Conservation (phyloP, 2,113 vertebrate species). For the Melanostigma gelatinosum region DNA sequence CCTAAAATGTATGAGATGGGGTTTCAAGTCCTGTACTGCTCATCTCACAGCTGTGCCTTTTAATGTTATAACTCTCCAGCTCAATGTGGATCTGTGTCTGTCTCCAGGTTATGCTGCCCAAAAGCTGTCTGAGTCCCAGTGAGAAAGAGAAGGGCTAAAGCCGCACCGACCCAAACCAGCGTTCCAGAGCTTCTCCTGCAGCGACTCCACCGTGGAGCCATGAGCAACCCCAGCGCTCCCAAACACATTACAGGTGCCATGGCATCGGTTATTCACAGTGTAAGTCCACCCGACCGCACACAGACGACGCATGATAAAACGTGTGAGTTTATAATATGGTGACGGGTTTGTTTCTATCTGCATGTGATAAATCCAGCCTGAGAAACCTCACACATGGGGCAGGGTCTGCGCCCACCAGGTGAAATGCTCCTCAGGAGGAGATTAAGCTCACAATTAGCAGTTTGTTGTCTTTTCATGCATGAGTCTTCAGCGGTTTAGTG, state of each 20-base stretch:
- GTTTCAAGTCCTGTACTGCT: neutral
- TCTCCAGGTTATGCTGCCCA: conserved; percentile 86
- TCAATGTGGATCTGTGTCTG: conserved; percentile 36
- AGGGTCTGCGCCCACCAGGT: conserved; percentile 9
- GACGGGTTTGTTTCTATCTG: neutral
- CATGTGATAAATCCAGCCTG: neutral
- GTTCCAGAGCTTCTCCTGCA: conserved; percentile 50
- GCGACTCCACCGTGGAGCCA: conserved; percentile 66
- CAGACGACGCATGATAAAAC: conserved; percentile 27
- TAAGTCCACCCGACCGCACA: conserved; percentile 66
- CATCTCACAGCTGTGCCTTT: neutral
- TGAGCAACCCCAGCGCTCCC: conserved; percentile 75
- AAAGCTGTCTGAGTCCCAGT: conserved; percentile 84
- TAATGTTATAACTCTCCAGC: neutral
- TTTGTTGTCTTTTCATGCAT: neutral
- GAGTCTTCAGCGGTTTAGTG: neutral
- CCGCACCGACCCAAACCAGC: conserved; percentile 55
- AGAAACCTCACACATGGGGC: neutral
- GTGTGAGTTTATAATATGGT: neutral
- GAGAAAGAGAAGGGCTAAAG: conserved; percentile 88
- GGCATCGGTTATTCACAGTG: conserved; percentile 70
- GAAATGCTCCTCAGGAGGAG: neutral
- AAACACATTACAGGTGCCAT: conserved; percentile 64
- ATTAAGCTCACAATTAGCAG: neutral
- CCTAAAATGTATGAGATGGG: neutral